Evolutionary conservation across 2,113 vertebrate genomes (phyloP), one percentile per base, ranked within the genome.

Genomic region (Fulmarus glacialis): DNA sequence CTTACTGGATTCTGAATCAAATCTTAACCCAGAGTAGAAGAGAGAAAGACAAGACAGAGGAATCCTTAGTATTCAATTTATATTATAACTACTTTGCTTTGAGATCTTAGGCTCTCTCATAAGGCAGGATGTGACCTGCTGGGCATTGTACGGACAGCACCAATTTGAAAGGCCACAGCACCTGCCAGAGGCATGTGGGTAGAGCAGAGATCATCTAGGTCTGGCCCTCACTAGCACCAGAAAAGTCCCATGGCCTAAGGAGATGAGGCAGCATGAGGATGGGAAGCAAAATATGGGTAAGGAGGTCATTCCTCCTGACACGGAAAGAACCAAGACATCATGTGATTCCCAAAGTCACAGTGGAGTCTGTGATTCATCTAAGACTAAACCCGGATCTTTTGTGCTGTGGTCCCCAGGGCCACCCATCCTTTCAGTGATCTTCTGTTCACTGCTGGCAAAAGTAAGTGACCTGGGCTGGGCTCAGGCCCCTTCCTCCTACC

Each of bases 251-350:
- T 7, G 30, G 72, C 72, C 75, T 75, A 7, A 77, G 82, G 86
- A 85, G 22, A 55, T 22, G 66, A 92, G 64, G 74, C 47, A 86
- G 48, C 1, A 0, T 20, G 56, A 89, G 20, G n/a, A 74, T 42
- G 45, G 72, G 62, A 96, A 96, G 59, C 17, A 87, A 77, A 92
- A 92, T 89, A 26, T 21, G 75, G 77, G 91, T 95, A 73, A 96
- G 62, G 86, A 86, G 71, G 94, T 91, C 83, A 77, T 38, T 89
- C 26, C 75, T 93, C 73, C 82, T 78, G 45, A 84, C 89, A 96
- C 53, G 81, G 48, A 89, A 80, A 89, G 80, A 80, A 64, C 48
- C 82, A 90, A 72, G 64, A 58, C 18, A 38, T 70, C 71, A 13
- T 5, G 34, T 73, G 53, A 38, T 62, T 68, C 66, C 91, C 4